Conservation (phyloP, 2,113 vertebrate genomes). For the Centropus bengalensis region DNA sequence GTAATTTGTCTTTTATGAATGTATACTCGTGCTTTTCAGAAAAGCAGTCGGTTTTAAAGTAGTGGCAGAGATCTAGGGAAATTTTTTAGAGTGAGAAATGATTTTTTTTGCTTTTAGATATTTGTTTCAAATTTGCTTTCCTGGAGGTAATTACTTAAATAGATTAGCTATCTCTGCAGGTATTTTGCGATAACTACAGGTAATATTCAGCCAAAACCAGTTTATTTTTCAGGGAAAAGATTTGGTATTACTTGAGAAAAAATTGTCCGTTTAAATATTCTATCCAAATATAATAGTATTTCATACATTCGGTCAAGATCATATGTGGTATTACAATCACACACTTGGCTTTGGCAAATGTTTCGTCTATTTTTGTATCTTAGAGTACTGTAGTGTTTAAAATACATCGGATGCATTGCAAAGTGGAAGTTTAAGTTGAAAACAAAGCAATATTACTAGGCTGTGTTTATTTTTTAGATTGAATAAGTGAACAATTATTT, state of each 20-base stretch:
- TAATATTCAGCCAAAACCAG: not conserved
- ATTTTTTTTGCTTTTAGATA: not conserved
- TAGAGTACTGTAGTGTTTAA: not conserved
- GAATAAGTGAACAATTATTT: constrained; percentile 45
- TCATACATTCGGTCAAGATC: not conserved
- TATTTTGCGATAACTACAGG: not conserved
- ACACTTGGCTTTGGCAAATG: not conserved
- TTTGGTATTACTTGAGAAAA: not conserved
- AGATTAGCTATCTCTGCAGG: not conserved
- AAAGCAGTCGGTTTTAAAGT: not conserved
- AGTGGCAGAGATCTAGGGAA: not conserved
- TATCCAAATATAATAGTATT: not conserved
- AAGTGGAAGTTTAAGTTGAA: not conserved
- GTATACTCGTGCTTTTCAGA: not conserved
- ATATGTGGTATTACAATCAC: not conserved
- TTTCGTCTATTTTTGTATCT: not conserved
- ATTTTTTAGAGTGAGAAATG: not conserved
- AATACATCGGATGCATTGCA: not conserved
- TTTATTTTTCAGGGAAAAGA: not conserved
- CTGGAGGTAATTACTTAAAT: not conserved
- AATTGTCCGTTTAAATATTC: not conserved
- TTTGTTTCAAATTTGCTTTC: constrained; percentile 15
- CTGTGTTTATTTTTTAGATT: not conserved
- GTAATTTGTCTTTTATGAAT: not conserved
- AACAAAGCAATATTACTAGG: not conserved